Conservation (phyloP, 2,888 invertebrate species). For the Pterobdella sp. region DNA sequence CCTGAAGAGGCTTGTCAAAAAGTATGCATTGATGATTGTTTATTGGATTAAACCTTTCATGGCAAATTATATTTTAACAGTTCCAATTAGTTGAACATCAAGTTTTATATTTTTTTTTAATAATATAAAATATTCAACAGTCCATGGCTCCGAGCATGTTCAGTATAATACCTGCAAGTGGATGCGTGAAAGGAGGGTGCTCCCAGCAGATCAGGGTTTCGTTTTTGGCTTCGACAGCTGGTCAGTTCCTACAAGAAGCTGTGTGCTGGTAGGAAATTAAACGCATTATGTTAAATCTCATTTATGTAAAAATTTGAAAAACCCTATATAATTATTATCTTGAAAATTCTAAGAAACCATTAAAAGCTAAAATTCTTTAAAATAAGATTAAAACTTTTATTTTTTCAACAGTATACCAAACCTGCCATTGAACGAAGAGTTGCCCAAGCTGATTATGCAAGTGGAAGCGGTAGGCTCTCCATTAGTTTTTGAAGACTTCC, state of each 20-base stretch:
- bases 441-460: slow-evolving; percentile 50
- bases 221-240: not conserved
- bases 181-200: slow-evolving; percentile 1
- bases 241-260: not conserved
- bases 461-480: slow-evolving; percentile 63
- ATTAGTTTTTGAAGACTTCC: slow-evolving; percentile 62
- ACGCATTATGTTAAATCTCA: no score
- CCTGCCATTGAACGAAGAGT: slow-evolving; percentile 44
- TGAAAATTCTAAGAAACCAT: no score
- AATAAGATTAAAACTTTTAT: not conserved
- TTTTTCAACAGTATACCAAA: slow-evolving; percentile 45
- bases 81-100: not conserved
- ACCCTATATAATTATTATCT: no score
- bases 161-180: slow-evolving; percentile 13
- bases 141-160: not conserved
- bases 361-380: not conserved
- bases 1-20: no score
- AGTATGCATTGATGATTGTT: no score
- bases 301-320: no score
- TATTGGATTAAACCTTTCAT: no score
- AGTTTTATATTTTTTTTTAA: not conserved
- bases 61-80: not conserved
- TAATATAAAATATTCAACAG: not conserved
- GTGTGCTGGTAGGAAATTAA: slow-evolving; percentile 4
- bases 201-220: not conserved